Evolutionary conservation across 2,888 invertebrate genomes (phyloP).

Genomic region (Unio delphinus): DNA sequence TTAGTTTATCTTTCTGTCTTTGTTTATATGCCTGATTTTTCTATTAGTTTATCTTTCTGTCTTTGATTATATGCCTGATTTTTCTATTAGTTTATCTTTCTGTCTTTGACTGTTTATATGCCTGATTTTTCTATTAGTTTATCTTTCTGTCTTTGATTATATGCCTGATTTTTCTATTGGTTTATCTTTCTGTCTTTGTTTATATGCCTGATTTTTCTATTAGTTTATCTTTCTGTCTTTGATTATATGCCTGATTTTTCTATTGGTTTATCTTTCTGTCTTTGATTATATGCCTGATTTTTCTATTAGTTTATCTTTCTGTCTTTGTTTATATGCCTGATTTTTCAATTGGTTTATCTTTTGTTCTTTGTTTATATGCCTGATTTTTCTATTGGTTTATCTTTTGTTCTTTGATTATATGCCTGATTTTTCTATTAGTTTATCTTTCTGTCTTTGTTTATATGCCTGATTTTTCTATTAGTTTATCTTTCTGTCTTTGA

Average conservation of each 20-base stretch:
- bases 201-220: too few species aligned
- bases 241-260: not conserved
- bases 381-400: not conserved
- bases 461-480: too few species aligned
- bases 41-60: not conserved
- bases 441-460: too few species aligned
- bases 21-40: not conserved
- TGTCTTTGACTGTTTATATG: not conserved
- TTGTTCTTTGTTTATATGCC: not conserved
- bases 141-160: too few species aligned
- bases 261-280: not conserved
- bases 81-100: not conserved
- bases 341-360: not conserved
- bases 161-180: too few species aligned
- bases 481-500: too few species aligned
- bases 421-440: too few species aligned
- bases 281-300: not conserved
- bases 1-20: not conserved
- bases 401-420: too few species aligned
- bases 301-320: not conserved
- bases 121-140: not conserved
- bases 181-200: too few species aligned
- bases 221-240: too few species aligned
- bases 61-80: not conserved
- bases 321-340: too few species aligned